Evolutionary conservation across 2,797 vertebrate genomes (phyloP).

Genomic region (Darevskia nairensis): DNA sequence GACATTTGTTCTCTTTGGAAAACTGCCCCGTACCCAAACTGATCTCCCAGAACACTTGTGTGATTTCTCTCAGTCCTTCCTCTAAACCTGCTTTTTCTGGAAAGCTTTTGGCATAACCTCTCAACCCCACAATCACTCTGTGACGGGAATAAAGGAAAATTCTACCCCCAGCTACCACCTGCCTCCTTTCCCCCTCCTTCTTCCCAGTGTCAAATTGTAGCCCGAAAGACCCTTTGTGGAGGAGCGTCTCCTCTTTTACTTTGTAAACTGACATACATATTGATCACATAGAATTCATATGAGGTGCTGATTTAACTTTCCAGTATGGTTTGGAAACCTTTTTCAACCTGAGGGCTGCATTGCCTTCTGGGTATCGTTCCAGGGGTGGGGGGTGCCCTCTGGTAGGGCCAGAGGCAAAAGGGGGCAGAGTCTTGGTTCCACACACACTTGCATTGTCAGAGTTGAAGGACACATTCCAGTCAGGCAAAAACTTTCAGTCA

Average conservation of each 20-base stretch:
- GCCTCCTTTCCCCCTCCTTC: neutral
- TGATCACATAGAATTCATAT: too few species aligned
- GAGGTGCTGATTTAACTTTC: neutral
- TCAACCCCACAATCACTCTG: neutral
- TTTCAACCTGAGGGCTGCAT: too few species aligned
- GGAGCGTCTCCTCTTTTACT: neutral
- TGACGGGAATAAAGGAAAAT: neutral
- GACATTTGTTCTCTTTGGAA: neutral
- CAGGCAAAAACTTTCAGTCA: too few species aligned
- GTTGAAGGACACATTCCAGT: too few species aligned
- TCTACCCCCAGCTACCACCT: neutral
- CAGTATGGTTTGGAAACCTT: neutral
- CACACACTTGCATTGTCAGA: too few species aligned
- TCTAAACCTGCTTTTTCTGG: neutral
- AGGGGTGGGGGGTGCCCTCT: too few species aligned
- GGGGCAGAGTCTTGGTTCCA: too few species aligned
- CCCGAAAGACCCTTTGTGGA: neutral
- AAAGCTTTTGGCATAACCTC: neutral
- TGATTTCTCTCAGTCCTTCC: neutral
- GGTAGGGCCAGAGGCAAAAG: too few species aligned
- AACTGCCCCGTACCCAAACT: neutral
- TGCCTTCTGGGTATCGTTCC: too few species aligned
- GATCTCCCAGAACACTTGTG: neutral
- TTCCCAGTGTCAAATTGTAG: neutral
- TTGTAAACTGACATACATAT: neutral